These are phyloP conservation scores for Donacobius atricapilla DNA, from an alignment of 2,113 vertebrate species.

Conservation along the genomic window DNA sequence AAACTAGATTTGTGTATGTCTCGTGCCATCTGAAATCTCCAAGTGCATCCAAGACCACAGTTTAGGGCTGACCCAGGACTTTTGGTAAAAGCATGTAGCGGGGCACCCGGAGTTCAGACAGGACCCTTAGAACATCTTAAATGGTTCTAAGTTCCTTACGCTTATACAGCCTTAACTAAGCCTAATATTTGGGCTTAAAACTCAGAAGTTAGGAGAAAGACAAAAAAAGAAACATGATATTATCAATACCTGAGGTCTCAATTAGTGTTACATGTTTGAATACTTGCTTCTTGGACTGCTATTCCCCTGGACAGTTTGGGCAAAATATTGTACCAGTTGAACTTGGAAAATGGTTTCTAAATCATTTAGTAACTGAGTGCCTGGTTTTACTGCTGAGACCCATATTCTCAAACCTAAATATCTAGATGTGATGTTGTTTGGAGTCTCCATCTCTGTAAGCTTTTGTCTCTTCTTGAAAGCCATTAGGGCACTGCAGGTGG, in stretches of 20 bases:
- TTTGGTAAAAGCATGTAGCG: not conserved
- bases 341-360: not conserved
- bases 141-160: not conserved
- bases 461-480: not conserved
- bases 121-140: not conserved
- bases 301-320: not conserved
- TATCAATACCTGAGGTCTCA: not conserved
- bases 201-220: not conserved
- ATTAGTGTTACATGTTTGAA: not conserved
- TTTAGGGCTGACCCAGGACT: not conserved
- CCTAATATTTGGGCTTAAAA: not conserved
- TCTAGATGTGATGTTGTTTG: not conserved
- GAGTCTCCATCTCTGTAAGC: not conserved
- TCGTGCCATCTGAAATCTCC: not conserved
- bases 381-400: not conserved
- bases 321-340: not conserved
- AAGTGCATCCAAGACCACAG: not conserved
- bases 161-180: not conserved
- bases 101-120: not conserved
- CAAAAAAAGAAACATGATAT: not conserved
- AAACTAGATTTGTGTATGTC: not conserved
- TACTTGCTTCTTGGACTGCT: not conserved
- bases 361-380: not conserved
- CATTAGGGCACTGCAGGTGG: not conserved
- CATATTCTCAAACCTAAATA: not conserved